phyloP scores from a whole-genome alignment of 2,888 invertebrate species.

The Dromius quadrimaculatus region DNA sequence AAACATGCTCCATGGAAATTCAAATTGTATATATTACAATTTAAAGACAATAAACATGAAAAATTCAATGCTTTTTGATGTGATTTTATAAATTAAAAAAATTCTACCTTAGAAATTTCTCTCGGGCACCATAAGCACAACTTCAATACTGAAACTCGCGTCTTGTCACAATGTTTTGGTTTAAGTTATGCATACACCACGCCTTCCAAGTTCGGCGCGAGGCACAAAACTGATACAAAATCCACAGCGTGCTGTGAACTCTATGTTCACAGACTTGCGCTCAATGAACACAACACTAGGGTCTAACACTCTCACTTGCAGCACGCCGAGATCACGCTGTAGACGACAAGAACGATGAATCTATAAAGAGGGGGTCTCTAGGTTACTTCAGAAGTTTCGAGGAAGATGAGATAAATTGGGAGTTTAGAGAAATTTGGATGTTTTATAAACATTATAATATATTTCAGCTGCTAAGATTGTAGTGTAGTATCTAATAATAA shows the following conservation, averaged over 20 bases:
- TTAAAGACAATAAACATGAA: neutral
- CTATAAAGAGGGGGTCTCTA: neutral
- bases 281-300: neutral
- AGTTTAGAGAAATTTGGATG: neutral
- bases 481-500: no score
- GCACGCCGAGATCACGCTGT: neutral
- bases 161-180: neutral
- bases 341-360: neutral
- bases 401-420: neutral
- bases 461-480: no score
- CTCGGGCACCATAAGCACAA: neutral
- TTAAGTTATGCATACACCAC: neutral
- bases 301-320: constrained; percentile 8
- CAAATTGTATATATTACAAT: no score
- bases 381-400: neutral
- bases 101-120: constrained; percentile 2
- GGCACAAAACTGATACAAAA: constrained; percentile 1
- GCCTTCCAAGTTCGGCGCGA: neutral
- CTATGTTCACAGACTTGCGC: constrained; percentile 6
- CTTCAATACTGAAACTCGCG: neutral
- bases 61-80: no score
- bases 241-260: neutral
- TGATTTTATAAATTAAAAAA: no score
- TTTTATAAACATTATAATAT: no score
- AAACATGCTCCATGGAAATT: no score